Evolutionary conservation across 1,140 invertebrate species (phyloP), one percentile per base, ranked within the genome.

Genomic region (Gryllus bimaculatus): DNA sequence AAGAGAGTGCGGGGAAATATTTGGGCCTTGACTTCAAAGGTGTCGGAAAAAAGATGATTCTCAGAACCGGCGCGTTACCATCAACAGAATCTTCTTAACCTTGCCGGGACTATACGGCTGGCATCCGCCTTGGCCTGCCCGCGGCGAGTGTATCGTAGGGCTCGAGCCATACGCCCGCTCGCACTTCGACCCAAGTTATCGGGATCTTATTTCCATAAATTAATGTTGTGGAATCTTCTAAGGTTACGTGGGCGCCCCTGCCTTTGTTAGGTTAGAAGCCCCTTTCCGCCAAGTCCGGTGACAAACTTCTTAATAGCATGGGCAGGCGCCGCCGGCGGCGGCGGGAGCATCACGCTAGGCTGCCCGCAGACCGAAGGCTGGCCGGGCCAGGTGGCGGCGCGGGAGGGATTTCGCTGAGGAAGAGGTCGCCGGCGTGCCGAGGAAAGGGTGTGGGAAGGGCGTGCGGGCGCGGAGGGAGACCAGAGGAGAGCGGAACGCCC

Each of bases 171-270:
- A n/a, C 54, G 54, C 54, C 54, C 54, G 54, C 2, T 7, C 54
- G 54, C 26, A 1, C 54, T 66, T 66, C 54, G 54, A 66, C n/a
- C 54, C 54, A 66, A 66, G 54, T 66, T 66, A n/a, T 66, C 54
- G 54, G 54, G 54, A 66, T 66, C 54, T 66, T 66, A 66, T 66
- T 66, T 66, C 54, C 54, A 66, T 66, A 66, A 66, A 66, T 66
- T 66, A 66, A 66, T 66, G 54, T 66, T 66, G 54, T 66, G 54
- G 54, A 7, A 66, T 3, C 7, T 7, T 66, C 54, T 66, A 66
- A 66, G 54, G 54, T 66, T 66, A 66, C 54, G 54, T 66, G 54
- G 54, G 54, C 54, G 2, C 2, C 54, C 54, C 54, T 66, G 54
- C 54, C 7, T 66, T 66, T 1, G 2, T 66, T 3, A 7, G 54